Base-by-base conservation (phyloP, 2,797 vertebrate species). In the Decapterus maruadsi region DNA sequence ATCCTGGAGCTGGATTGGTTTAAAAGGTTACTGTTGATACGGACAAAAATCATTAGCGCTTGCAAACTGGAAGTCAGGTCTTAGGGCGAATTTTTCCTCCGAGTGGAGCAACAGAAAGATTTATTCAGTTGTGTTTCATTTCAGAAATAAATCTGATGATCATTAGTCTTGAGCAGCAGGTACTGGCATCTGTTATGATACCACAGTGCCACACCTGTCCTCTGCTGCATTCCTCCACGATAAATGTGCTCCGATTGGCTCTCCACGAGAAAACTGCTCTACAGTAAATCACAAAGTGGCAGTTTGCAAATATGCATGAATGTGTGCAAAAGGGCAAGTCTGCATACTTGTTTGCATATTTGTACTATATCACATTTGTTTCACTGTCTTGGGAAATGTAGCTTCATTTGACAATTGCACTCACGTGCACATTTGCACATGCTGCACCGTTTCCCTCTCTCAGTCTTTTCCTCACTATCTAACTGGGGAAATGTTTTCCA, bases 201-300 rank as follows among this genome's bases (percentile, higher is more conserved):
- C 61, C 43, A 42, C 46, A 69, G 13, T 40, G 71, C 78, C 86
- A 71, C 86, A 83, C 84, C 87, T 81, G 82, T 87, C 56, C 56
- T 82, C 68, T 38, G 34, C 68, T 72, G 63, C 80, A 81, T 81
- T 82, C 83, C 70, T 61, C 36, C 2, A 60, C 59, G 71, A 54
- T 75, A 67, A 70, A 63, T 38, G n/a, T 45, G 11, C 43, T 77
- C 20, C 11, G 51, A 46, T 29, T 20, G 57, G 77, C 19, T 62
- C 38, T 83, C 63, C 4, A 9, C 42, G 51, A 11, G 14, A 59
- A 42, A 68, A 36, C 26, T 17, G 48, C 53, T 46, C 22, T 19
- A n/a, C n/a, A n/a, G n/a, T n/a, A 29, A 62, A 65, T 78, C 72
- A 54, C 66, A 26, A 26, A 26, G 26, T 26, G 29, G 29, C 22